These are phyloP conservation scores for Epinephelus lanceolatus DNA, from an alignment of 2,113 vertebrate species.

Conservation along the genomic window DNA sequence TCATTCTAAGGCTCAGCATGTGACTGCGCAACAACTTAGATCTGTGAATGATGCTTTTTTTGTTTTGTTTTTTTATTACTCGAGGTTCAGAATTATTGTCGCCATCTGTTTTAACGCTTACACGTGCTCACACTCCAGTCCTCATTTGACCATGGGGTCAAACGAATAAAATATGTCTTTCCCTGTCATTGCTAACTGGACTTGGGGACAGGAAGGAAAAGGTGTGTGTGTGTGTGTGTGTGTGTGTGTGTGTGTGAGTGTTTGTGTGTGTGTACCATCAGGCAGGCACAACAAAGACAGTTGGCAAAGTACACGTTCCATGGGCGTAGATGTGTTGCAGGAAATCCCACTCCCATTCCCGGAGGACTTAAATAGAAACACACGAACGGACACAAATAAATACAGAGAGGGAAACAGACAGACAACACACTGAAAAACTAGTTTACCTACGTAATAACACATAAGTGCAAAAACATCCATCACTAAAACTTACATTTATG, in stretches of 20 bases:
- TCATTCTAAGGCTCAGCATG: not conserved
- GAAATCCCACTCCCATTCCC: constrained; percentile 85
- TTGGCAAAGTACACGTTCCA: constrained; percentile 71
- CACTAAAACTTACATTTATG: not conserved
- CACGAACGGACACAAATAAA: constrained; percentile 41
- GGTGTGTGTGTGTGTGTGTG: constrained; percentile 27
- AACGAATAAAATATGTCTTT: constrained; percentile 46
- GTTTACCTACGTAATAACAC: not conserved
- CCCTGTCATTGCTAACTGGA: constrained; percentile 40
- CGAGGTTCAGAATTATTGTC: not conserved
- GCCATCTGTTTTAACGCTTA: constrained; percentile 12
- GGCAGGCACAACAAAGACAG: constrained; percentile 49
- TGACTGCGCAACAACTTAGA: not conserved
- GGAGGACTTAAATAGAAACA: constrained; percentile 71
- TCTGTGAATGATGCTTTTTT: not conserved
- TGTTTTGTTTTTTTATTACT: too few species aligned
- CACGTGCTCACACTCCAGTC: not conserved
- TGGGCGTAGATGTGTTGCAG: constrained; percentile 79
- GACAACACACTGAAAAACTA: not conserved
- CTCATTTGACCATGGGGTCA: constrained; percentile 54
- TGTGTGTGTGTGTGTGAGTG: constrained; percentile 38
- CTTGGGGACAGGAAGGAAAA: constrained; percentile 70
- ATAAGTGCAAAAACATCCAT: not conserved
- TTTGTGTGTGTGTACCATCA: constrained; percentile 33
- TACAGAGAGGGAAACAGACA: constrained; percentile 13